These are phyloP conservation scores for Patella ulyssiponensis DNA, from an alignment of 2,888 invertebrate species.

Conservation along the genomic window DNA sequence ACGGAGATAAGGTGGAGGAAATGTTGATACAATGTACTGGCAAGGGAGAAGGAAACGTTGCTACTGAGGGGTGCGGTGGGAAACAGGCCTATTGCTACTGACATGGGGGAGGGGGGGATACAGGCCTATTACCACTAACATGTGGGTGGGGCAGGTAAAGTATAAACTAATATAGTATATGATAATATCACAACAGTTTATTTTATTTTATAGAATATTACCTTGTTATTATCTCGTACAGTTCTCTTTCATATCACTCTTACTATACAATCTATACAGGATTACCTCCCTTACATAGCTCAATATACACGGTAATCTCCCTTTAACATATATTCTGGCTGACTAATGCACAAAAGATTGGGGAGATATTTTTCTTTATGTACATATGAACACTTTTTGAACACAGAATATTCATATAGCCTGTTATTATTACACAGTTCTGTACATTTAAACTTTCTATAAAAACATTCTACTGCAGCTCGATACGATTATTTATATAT, in stretches of 20 bases:
- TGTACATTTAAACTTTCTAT: background rate
- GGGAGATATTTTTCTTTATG: background rate
- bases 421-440: background rate
- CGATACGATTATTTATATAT: too few relatives aligned
- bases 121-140: too few relatives aligned
- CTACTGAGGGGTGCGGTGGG: too few relatives aligned
- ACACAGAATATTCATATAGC: background rate
- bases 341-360: background rate
- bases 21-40: too few relatives aligned
- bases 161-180: background rate
- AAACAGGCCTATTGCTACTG: too few relatives aligned
- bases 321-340: background rate
- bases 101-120: too few relatives aligned
- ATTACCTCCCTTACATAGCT: slow-evolving; percentile 4
- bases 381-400: slow-evolving; percentile 12
- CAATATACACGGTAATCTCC: slow-evolving; percentile 3
- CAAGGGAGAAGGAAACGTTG: too few relatives aligned
- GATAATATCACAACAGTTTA: slow-evolving; percentile 12
- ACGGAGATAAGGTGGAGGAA: too few relatives aligned
- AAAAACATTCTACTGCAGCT: too few relatives aligned
- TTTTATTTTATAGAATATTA: slow-evolving; percentile 25
- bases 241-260: slow-evolving; percentile 23
- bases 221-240: slow-evolving; percentile 22
- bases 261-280: slow-evolving; percentile 17
- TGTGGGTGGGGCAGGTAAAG: too few relatives aligned